These are phyloP conservation scores for Neocloeon triangulifer DNA, from an alignment of 1,140 invertebrate species.

Conservation along the genomic window DNA sequence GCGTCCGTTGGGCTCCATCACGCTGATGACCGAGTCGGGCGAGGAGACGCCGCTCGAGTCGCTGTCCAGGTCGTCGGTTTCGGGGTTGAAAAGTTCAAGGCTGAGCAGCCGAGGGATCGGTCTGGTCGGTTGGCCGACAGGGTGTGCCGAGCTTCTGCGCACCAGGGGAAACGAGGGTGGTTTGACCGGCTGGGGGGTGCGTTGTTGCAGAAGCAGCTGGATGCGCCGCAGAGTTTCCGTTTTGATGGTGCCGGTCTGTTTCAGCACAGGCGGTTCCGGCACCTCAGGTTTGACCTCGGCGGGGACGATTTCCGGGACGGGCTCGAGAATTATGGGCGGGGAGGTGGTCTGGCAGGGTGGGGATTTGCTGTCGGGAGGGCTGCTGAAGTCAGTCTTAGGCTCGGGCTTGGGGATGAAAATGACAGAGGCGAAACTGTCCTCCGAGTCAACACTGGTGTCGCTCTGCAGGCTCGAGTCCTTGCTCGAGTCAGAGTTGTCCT, in stretches of 20 bases:
- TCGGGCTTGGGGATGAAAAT: slow-evolving; percentile 60
- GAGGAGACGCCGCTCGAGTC: slow-evolving; percentile 70
- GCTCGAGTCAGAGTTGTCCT: slow-evolving; percentile 73
- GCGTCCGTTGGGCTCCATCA: slow-evolving; percentile 31
- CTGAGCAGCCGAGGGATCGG: slow-evolving; percentile 45
- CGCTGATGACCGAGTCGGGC: slow-evolving; percentile 63
- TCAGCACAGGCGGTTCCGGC: slow-evolving; percentile 16
- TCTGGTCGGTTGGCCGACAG: slow-evolving; percentile 18
- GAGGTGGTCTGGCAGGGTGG: not conserved
- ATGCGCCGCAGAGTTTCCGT: slow-evolving; percentile 30
- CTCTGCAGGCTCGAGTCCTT: slow-evolving; percentile 81
- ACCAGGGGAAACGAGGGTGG: slow-evolving; percentile 8
- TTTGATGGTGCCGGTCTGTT: slow-evolving; percentile 8
- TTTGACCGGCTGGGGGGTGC: slow-evolving; percentile 13
- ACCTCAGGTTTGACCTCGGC: slow-evolving; percentile 10
- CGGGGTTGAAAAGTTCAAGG: slow-evolving; percentile 70
- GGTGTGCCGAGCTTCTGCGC: slow-evolving; percentile 7
- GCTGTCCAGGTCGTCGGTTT: slow-evolving; percentile 72
- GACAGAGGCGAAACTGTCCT: slow-evolving; percentile 77
- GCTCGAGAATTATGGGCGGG: slow-evolving; percentile 1
- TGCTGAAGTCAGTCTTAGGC: slow-evolving; percentile 7
- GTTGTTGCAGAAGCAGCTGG: slow-evolving; percentile 28
- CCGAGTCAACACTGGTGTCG: slow-evolving; percentile 78
- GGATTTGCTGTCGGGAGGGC: slow-evolving; percentile 2
- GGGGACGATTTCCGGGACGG: slow-evolving; percentile 5